Evolutionary conservation across 37 sponge, comb jelly and placozoan genomes (phyloP), one percentile per base, ranked within the genome.

Genomic region (Chondrosia reniformis): DNA sequence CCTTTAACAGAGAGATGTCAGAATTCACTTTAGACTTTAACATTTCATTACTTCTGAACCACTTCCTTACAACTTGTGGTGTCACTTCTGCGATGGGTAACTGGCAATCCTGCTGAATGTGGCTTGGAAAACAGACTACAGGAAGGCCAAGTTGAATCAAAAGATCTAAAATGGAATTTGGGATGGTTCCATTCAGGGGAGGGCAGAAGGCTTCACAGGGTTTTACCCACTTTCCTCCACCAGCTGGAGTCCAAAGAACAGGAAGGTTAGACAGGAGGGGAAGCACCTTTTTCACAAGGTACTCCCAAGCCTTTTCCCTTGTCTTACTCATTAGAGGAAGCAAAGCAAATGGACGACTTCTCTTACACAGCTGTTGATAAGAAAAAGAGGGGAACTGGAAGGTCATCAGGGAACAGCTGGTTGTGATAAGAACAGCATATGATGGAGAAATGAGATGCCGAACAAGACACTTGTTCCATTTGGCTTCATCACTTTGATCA

Each of bases 381-480:
- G 77, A 64, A 19, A 84, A 57, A 28, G 41, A 36, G 45, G 12
- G 27, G 12, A 24, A n/a, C 15, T 61, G 33, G 45, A 84, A 88
- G 21, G 34, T 2, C 21, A 80, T 38, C 24, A 88, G 58, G 10
- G 45, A 22, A 32, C 77, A 49, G 28, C 81, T 73, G 33, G 75
- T 38, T 1, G 73, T 61, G 25, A 91, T 49, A 25, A 91, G 75
- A 19, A 91, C 24, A 25, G 84, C 69, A 72, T 91, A 91, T 0
- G 72, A 56, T 42, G 87, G 83, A 8, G 84, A 56, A 46, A 86
- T 75, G 17, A 85, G 63, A 1, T 76, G 43, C 37, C 44, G 33
- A 10, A 86, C 65, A 22, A 93, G 84, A 17, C 33, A 32, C 63
- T 83, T 22, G 59, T 93, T 93, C 87, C 87, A 93, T 45, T 79